Conservation (phyloP, 2,888 invertebrate genomes). For the Asteroscopus sphinx region DNA sequence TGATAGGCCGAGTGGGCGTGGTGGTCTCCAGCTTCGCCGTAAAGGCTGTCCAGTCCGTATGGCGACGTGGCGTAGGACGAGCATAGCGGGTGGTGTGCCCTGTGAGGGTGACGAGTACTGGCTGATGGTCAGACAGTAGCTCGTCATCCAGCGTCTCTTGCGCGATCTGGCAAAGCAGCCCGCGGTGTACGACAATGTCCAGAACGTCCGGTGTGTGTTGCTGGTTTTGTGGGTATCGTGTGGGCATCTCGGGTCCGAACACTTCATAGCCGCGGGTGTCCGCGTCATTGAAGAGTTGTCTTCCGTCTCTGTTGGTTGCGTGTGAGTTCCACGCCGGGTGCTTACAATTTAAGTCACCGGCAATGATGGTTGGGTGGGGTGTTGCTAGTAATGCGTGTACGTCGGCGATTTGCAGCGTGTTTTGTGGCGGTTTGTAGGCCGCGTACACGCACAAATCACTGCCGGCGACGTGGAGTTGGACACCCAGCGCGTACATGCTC, state of each 20-base stretch:
- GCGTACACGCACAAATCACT: too few species aligned
- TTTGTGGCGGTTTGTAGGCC: too few species aligned
- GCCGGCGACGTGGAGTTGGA: too few species aligned
- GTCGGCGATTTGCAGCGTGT: too few species aligned
- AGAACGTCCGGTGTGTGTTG: too few species aligned
- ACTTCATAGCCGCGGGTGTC: constrained; percentile 2
- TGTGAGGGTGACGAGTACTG: not conserved
- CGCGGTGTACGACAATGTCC: too few species aligned
- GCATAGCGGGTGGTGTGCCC: not conserved
- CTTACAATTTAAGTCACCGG: constrained; percentile 15
- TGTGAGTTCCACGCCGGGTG: constrained; percentile 15
- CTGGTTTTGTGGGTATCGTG: not conserved
- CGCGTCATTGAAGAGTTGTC: constrained; percentile 3
- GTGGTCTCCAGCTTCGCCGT: not conserved
- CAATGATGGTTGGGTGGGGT: constrained; percentile 6
- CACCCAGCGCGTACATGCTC: too few species aligned
- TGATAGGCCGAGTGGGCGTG: not conserved
- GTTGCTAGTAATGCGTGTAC: too few species aligned
- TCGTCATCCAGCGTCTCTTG: constrained; percentile 1
- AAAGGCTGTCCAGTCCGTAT: not conserved
- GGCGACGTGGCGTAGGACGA: not conserved
- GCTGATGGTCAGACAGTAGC: not conserved
- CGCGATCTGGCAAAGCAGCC: too few species aligned
- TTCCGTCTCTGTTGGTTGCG: not conserved
- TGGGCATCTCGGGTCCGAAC: not conserved